Evolutionary conservation across 2,888 invertebrate genomes (phyloP).

Genomic region (Hypsopygia costalis): DNA sequence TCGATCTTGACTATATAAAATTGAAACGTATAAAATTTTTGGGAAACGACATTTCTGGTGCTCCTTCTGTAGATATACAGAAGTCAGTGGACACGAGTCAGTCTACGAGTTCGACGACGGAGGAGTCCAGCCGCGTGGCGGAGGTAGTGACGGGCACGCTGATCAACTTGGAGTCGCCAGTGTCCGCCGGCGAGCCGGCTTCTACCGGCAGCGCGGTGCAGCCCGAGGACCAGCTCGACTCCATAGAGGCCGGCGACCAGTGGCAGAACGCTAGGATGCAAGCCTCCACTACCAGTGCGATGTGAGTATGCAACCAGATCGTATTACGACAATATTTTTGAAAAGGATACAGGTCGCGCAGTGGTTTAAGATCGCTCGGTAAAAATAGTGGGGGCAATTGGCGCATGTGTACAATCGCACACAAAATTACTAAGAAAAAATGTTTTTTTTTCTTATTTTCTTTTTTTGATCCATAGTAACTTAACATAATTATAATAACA

Average conservation of each 20-base stretch:
- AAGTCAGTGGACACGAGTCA: conserved; percentile 66
- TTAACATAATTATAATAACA: too few species aligned
- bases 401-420: too few species aligned
- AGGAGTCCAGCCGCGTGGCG: conserved; percentile 46
- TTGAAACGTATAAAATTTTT: too few species aligned
- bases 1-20: too few species aligned
- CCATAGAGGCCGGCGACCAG: conserved; percentile 66
- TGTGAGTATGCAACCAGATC: conserved; percentile 41
- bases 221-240: conserved; percentile 63
- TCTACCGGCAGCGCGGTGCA: conserved; percentile 28
- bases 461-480: too few species aligned
- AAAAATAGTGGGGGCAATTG: too few species aligned
- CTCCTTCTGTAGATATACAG: conserved; percentile 42
- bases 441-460: too few species aligned
- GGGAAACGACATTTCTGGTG: too few species aligned
- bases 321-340: too few species aligned
- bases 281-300: conserved; percentile 50
- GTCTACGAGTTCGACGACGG: conserved; percentile 62
- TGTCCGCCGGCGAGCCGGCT: conserved; percentile 41
- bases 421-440: too few species aligned
- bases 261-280: conserved; percentile 64
- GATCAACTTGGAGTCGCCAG: conserved; percentile 68
- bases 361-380: too few species aligned
- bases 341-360: too few species aligned
- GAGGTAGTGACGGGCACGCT: conserved; percentile 68